Percentiles rank a stretch among this genome's conserved stretches.
Conservation (phyloP, 2,888 invertebrate species). For the Amaurobius ferox region DNA sequence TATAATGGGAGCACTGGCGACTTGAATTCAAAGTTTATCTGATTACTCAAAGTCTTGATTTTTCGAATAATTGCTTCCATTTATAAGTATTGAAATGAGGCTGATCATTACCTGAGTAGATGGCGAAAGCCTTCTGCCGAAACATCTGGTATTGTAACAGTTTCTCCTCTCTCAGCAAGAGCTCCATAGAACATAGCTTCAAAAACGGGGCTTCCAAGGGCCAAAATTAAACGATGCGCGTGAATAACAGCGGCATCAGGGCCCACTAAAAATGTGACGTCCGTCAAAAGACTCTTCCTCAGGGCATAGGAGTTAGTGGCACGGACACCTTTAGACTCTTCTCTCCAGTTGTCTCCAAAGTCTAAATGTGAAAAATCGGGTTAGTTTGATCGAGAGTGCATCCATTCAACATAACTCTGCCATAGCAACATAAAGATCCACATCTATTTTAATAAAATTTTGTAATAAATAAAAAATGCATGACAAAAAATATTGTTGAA, state of each 20-base stretch:
- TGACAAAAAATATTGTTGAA: too few relatives aligned
- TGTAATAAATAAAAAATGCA: too few relatives aligned
- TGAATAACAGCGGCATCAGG: background rate
- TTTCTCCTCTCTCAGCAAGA: constrained; percentile 20
- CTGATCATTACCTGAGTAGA: constrained; percentile 14
- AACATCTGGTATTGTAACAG: constrained; percentile 19
- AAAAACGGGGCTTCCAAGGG: constrained; percentile 27
- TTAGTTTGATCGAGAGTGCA: too few relatives aligned
- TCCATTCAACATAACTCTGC: too few relatives aligned
- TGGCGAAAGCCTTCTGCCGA: constrained; percentile 17
- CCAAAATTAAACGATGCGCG: constrained; percentile 26
- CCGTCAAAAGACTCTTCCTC: background rate
- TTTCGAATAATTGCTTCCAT: too few relatives aligned
- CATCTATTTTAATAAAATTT: too few relatives aligned
- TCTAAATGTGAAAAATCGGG: background rate
- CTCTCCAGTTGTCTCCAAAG: constrained; percentile 1
- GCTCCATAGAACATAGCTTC: constrained; percentile 49
- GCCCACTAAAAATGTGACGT: constrained; percentile 22
- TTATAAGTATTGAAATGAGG: too few relatives aligned
- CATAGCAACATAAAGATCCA: too few relatives aligned
- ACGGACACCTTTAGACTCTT: background rate
- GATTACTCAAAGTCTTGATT: too few relatives aligned
- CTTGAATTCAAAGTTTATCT: too few relatives aligned
- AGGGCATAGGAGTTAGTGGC: background rate
- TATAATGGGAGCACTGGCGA: too few relatives aligned